Percentiles rank a stretch among this genome's conserved stretches.
phyloP scores from a whole-genome alignment of 2,113 vertebrate species.

The Cyanistes caeruleus region DNA sequence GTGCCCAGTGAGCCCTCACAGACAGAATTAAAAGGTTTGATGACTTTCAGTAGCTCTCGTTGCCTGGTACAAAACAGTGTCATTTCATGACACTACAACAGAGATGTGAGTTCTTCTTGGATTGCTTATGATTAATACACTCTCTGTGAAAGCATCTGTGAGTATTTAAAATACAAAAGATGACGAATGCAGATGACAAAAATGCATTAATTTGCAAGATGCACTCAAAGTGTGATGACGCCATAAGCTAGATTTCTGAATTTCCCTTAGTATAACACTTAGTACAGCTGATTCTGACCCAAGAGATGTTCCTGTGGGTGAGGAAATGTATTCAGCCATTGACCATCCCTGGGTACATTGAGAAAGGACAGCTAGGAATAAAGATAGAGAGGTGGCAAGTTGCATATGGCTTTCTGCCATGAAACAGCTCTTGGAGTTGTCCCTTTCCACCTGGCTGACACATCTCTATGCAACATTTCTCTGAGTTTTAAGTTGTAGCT shows the following conservation, averaged over 20 bases:
- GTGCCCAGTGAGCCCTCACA: not conserved
- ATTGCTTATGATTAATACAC: not conserved
- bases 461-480: not conserved
- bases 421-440: not conserved
- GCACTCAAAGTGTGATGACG: too few relatives aligned
- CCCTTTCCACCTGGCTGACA: not conserved
- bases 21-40: not conserved
- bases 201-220: not conserved
- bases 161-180: not conserved
- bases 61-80: not conserved
- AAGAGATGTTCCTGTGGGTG: rapidly evolving
- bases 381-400: not conserved
- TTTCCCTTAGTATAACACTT: not conserved
- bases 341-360: too few relatives aligned
- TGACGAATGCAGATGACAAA: not conserved
- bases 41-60: rapidly evolving
- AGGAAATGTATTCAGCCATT: not conserved
- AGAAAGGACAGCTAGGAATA: not conserved
- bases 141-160: not conserved
- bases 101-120: not conserved
- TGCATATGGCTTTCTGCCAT: not conserved
- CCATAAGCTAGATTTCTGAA: not conserved
- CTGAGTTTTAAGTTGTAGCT: not conserved
- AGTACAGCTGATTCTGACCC: not conserved
- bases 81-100: not conserved